A percentile compares a stretch with the other conserved stretches of the same genome.
Evolutionary conservation across 2,113 vertebrate species (phyloP).

Genomic region (Mesitornis unicolor): DNA sequence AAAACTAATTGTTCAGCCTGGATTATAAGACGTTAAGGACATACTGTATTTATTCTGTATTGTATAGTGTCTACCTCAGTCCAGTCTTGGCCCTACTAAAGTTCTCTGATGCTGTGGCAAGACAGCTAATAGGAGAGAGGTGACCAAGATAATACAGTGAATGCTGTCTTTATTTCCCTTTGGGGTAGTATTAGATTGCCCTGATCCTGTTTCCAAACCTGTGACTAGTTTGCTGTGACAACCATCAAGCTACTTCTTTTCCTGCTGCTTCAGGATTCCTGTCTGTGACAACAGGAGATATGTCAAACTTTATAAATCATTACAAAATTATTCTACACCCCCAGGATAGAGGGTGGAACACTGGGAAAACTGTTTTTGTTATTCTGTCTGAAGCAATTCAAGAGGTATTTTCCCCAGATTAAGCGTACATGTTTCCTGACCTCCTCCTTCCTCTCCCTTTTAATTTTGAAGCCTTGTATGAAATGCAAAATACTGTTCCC

Average conservation of each 20-base stretch:
- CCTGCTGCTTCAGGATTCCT: neutral
- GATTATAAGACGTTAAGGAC: neutral
- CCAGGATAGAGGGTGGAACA: neutral
- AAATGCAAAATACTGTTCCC: neutral
- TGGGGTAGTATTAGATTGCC: neutral
- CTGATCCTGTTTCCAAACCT: neutral
- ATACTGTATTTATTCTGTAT: neutral
- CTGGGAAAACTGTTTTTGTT: neutral
- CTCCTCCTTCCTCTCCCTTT: neutral
- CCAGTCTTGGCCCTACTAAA: neutral
- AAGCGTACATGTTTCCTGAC: neutral
- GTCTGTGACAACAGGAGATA: neutral
- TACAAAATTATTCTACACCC: neutral
- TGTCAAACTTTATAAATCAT: constrained; percentile 17
- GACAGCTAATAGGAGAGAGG: neutral
- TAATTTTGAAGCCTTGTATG: constrained; percentile 5
- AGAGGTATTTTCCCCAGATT: constrained; percentile 10
- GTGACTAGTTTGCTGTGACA: neutral
- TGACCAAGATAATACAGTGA: neutral
- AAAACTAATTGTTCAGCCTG: neutral
- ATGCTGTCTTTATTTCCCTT: neutral
- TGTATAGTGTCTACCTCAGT: neutral
- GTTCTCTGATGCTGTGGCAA: neutral
- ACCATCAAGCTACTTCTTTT: neutral
- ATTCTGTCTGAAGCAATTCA: neutral